phyloP scores from a whole-genome alignment of 2,888 invertebrate genomes.

The Drosophila quinaria region DNA sequence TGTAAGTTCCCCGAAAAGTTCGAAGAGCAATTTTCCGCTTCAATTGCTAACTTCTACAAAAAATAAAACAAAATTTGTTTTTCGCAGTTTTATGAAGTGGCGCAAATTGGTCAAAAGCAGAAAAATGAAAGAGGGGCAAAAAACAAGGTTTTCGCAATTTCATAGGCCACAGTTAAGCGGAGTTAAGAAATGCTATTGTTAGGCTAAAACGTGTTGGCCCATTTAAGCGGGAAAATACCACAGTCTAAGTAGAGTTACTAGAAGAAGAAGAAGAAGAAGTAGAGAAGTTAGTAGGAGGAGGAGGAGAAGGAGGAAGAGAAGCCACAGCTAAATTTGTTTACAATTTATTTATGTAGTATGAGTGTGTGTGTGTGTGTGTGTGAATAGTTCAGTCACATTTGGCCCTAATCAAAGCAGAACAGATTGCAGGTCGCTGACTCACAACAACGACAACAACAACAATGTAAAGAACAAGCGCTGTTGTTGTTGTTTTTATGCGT shows the following conservation, averaged over 20 bases:
- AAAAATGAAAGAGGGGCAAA: background rate
- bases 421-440: conserved; percentile 62
- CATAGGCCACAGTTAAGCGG: conserved; percentile 6
- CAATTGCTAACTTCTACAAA: too few relatives aligned
- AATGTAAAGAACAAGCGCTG: conserved; percentile 38
- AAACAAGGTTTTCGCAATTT: conserved; percentile 12
- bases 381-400: conserved; percentile 69
- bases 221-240: conserved; percentile 26
- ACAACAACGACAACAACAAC: conserved; percentile 25
- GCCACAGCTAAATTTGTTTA: conserved; percentile 53
- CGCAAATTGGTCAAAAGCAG: conserved; percentile 4
- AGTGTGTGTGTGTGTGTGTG: background rate
- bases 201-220: conserved; percentile 25
- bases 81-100: conserved; percentile 3
- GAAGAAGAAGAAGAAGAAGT: conserved; percentile 1
- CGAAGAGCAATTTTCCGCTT: background rate
- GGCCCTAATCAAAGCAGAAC: conserved; percentile 74
- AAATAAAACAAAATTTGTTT: background rate
- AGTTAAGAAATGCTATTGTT: conserved; percentile 15
- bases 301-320: background rate
- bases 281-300: background rate
- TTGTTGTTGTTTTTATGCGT: conserved; percentile 43
- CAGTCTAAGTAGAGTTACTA: background rate
- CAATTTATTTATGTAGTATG: conserved; percentile 35
- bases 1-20: background rate